Evolutionary conservation across 2,113 vertebrate genomes (phyloP).

Genomic region (Lates calcarifer): DNA sequence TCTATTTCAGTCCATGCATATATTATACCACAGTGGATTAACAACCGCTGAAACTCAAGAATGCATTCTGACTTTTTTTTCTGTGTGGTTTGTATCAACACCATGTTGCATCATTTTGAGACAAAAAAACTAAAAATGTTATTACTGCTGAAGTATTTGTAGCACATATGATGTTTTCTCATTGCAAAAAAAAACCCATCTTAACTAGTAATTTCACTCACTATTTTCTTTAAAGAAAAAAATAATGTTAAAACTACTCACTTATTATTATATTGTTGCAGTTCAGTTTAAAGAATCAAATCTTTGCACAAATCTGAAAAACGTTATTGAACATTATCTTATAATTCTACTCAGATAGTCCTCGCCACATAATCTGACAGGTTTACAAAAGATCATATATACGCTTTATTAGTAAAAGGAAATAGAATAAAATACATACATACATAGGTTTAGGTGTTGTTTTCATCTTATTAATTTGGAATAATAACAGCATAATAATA

Average conservation of each 20-base stretch:
- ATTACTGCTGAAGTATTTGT: constrained; percentile 11
- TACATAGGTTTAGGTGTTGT: too few relatives aligned
- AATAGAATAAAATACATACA: too few relatives aligned
- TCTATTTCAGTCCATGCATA: constrained; percentile 59
- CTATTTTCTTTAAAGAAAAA: neutral
- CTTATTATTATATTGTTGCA: neutral
- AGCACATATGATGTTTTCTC: neutral
- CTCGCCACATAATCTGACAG: neutral
- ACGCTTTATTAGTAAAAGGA: too few relatives aligned
- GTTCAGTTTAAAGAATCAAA: neutral
- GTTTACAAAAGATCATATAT: neutral
- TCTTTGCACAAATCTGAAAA: neutral
- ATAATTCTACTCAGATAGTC: neutral
- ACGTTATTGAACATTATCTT: neutral
- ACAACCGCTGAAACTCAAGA: constrained; percentile 22
- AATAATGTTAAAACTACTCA: too few relatives aligned
- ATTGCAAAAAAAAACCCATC: constrained; percentile 36
- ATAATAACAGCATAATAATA: too few relatives aligned
- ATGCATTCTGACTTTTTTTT: constrained; percentile 18
- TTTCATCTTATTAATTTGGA: too few relatives aligned
- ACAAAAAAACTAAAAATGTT: neutral
- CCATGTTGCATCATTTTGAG: constrained; percentile 18
- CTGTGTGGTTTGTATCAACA: constrained; percentile 11
- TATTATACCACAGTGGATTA: constrained; percentile 45
- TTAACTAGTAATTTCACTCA: constrained; percentile 1